Base-by-base conservation (phyloP, 1,140 invertebrate genomes). In the Zaprionus camerounensis region DNA sequence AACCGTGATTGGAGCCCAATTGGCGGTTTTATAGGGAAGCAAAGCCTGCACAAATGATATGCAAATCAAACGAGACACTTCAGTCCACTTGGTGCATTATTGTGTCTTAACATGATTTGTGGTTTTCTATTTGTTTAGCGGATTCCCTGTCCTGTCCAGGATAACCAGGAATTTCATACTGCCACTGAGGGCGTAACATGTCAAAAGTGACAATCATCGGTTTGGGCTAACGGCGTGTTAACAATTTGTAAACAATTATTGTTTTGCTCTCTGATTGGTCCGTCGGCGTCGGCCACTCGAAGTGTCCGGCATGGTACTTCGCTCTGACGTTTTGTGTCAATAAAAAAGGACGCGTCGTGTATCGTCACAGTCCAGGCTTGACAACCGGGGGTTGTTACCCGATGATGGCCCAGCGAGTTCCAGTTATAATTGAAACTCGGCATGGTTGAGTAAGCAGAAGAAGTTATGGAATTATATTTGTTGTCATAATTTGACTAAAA, bases 221-320 rank as follows among this genome's bases (percentile, higher is more conserved):
- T 55, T 49, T 57, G 63, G 72, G 53, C 58, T 24, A 15, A 26
- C 64, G 73, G 55, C 79, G 78, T 85, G 77, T 90, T 91, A 91
- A 91, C 85, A 91, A 91, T 91, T 91, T 91, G 90, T 91, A 91
- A 91, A 91, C 90, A 91, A 91, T 91, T 86, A 91, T 84, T 90
- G 85, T 90, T 90, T 76, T 87, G 84, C 84, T 88, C 84, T 87
- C 80, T 87, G 84, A 87, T 87, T 87, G 84, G 84, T 84, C 75
- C 74, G 31, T 34, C 31, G 76, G 51, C 62, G 67, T 65, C 71
- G 53, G 70, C 70, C 77, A 87, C 83, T 83, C 51, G 58, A 87
- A 71, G 58, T 83, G 80, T 83, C 77, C 55, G 13, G 24, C 44
- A 58, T 64, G 49, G 81, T 76, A 57, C 72, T 74, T 77, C 65